Evolutionary conservation across 2,888 invertebrate genomes (phyloP).

Genomic region (Abscondita cerata): DNA sequence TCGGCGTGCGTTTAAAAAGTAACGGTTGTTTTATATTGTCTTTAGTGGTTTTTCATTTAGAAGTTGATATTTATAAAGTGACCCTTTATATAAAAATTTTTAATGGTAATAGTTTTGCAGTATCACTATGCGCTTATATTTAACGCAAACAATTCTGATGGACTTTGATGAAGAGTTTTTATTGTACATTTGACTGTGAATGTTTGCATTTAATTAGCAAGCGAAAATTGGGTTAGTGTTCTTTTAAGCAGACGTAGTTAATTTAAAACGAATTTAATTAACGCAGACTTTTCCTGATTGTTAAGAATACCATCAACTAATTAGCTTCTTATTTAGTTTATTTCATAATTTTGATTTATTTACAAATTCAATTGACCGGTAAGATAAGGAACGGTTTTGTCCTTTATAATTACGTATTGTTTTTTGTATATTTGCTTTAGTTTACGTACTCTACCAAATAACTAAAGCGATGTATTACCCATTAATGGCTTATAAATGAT

Average conservation of each 20-base stretch:
- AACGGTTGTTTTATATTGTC: conserved; percentile 4
- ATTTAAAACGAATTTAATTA: conserved; percentile 12
- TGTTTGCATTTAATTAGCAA: conserved; percentile 18
- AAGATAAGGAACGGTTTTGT: not conserved
- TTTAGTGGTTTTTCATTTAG: conserved; percentile 6
- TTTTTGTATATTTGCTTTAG: conserved; percentile 16
- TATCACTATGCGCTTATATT: too few species aligned
- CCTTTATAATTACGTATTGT: conserved; percentile 3
- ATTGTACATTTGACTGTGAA: too few species aligned
- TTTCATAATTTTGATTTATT: not conserved
- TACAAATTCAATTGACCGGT: not conserved
- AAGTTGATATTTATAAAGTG: conserved; percentile 8
- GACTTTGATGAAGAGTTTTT: too few species aligned
- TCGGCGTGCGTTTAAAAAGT: conserved; percentile 3
- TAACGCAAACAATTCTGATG: too few species aligned
- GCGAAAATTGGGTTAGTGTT: conserved; percentile 11
- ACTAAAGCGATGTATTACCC: conserved; percentile 19
- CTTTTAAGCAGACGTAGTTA: conserved; percentile 10
- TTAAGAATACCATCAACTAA: conserved; percentile 1
- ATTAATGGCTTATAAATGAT: conserved; percentile 30
- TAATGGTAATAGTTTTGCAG: too few species aligned
- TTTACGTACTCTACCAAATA: conserved; percentile 19
- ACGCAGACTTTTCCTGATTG: not conserved
- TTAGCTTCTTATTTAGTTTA: conserved; percentile 1
- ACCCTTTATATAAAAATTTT: too few species aligned